Evolutionary conservation across 1,140 invertebrate species (phyloP).

Genomic region (Helicoverpa zea): DNA sequence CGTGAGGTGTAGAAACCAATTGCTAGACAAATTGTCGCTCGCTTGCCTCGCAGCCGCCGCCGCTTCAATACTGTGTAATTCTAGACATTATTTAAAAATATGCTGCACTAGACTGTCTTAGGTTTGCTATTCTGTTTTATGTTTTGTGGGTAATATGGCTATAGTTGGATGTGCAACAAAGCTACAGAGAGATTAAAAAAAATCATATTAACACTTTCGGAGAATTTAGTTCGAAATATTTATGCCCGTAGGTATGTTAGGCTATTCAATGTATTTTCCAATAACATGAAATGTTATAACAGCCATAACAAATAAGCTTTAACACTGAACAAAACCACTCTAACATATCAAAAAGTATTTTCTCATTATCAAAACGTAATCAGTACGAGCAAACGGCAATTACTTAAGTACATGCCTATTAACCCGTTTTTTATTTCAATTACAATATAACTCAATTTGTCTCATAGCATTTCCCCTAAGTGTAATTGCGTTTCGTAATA

Average conservation of each 20-base stretch:
- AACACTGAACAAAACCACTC: background rate
- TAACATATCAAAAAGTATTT: background rate
- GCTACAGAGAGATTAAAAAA: too few relatives aligned
- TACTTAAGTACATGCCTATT: slow-evolving; percentile 29
- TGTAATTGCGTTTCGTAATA: slow-evolving; percentile 79
- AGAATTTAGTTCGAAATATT: too few relatives aligned
- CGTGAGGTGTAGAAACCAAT: slow-evolving; percentile 33
- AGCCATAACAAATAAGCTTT: background rate
- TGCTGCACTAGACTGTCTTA: background rate
- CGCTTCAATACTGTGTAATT: slow-evolving; percentile 4
- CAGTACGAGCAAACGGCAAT: background rate
- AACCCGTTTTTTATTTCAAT: slow-evolving; percentile 55
- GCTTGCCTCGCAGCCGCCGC: background rate
- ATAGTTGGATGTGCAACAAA: too few relatives aligned
- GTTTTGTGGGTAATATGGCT: too few relatives aligned
- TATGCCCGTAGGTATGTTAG: too few relatives aligned
- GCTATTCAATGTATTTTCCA: too few relatives aligned
- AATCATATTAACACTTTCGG: too few relatives aligned
- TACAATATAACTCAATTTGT: slow-evolving; percentile 62
- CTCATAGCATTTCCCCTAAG: slow-evolving; percentile 70
- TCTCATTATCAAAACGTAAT: slow-evolving; percentile 3
- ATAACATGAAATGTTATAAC: too few relatives aligned
- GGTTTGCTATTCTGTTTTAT: background rate
- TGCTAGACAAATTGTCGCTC: slow-evolving; percentile 47
- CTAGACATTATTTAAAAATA: slow-evolving; percentile 29